Evolutionary conservation across 2,797 vertebrate genomes (phyloP).

Genomic region (Microtus obscurus): DNA sequence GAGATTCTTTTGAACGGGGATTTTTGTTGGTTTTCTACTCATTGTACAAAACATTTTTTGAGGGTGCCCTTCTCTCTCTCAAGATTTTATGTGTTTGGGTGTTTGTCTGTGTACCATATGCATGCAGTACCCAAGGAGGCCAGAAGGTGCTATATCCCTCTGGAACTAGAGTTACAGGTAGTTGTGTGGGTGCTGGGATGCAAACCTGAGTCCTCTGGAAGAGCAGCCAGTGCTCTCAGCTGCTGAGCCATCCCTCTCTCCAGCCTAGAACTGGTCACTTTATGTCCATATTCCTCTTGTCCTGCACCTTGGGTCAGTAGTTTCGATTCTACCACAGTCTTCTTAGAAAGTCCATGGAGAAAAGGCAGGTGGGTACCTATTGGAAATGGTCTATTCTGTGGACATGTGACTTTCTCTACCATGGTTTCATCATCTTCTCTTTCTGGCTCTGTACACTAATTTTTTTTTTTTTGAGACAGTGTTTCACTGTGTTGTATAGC

Average conservation of each 20-base stretch:
- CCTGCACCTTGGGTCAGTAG: not conserved
- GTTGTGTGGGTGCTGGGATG: not conserved
- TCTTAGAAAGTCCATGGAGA: not conserved
- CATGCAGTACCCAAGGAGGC: not conserved
- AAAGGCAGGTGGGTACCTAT: not conserved
- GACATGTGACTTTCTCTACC: not conserved
- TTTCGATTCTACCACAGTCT: not conserved
- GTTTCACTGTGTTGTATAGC: not conserved
- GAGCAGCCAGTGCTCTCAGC: not conserved
- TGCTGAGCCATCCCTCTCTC: not conserved
- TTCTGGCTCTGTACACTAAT: not conserved
- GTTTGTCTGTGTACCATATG: not conserved
- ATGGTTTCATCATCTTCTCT: not conserved
- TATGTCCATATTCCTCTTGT: not conserved
- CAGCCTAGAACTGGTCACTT: not conserved
- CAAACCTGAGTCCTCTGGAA: not conserved
- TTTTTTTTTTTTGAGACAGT: not conserved
- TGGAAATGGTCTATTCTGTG: not conserved
- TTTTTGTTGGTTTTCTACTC: conserved; percentile 39
- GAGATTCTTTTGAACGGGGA: not conserved
- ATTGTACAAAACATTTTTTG: conserved; percentile 24
- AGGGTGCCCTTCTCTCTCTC: not conserved
- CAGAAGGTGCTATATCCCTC: not conserved
- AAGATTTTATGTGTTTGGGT: not conserved
- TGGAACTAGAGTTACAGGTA: not conserved